A percentile compares a stretch with the other conserved stretches of the same genome.
phyloP scores from a whole-genome alignment of 2,888 invertebrate species.

The Diadromus collaris region DNA sequence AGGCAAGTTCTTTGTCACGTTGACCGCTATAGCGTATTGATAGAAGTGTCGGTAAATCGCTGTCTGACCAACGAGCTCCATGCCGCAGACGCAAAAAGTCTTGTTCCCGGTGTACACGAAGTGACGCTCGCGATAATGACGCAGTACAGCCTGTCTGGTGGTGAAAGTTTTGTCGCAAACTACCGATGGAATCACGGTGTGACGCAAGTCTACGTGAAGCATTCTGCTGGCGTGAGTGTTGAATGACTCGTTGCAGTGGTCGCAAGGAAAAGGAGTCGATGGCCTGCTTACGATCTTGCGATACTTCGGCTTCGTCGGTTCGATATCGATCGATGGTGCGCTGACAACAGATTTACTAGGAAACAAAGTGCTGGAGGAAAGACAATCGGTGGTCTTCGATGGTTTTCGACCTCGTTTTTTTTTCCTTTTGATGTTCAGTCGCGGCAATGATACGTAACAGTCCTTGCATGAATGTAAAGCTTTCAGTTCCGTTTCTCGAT shows the following conservation, averaged over 20 bases:
- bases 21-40: not conserved
- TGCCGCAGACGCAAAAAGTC: constrained; percentile 39
- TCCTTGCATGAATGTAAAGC: constrained; percentile 35
- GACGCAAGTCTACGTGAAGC: constrained; percentile 1
- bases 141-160: constrained; percentile 21
- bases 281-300: not conserved
- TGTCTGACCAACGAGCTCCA: not conserved
- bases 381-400: not conserved
- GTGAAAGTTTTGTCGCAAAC: constrained; percentile 32
- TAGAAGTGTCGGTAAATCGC: constrained; percentile 38
- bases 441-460: constrained; percentile 38
- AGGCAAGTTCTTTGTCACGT: not conserved
- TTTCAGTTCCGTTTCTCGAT: constrained; percentile 19
- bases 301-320: not conserved
- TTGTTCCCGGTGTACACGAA: not conserved
- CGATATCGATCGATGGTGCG: no score
- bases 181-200: constrained; percentile 17
- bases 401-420: not conserved
- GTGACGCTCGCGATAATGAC: constrained; percentile 36
- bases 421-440: not conserved
- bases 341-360: no score
- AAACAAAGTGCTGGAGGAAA: not conserved
- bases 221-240: not conserved
- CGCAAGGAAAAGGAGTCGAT: not conserved
- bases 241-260: not conserved